These are phyloP conservation scores for Ochlodes sylvanus DNA, from an alignment of 2,888 invertebrate genomes.

Conservation along the genomic window DNA sequence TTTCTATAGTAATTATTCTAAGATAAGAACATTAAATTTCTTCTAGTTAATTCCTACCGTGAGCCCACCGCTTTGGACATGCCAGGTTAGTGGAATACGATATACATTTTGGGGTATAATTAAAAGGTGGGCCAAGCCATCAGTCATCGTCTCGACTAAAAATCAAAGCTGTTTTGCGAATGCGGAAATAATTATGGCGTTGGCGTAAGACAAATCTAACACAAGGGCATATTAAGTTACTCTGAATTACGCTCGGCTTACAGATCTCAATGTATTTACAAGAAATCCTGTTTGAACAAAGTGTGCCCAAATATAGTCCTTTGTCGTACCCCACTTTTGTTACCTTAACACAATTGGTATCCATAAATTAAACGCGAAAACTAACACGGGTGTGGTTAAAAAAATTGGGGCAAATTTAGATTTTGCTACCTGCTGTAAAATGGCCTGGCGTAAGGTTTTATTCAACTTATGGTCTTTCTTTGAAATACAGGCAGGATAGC, in stretches of 20 bases:
- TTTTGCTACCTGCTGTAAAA: slow-evolving; percentile 35
- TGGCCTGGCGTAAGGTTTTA: slow-evolving; percentile 20
- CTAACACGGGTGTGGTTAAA: slow-evolving; percentile 30
- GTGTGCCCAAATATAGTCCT: slow-evolving; percentile 21
- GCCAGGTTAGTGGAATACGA: no score
- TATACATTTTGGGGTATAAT: no score
- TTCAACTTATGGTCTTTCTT: slow-evolving; percentile 20
- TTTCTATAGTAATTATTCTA: no score
- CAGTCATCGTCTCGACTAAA: no score
- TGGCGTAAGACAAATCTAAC: neutral
- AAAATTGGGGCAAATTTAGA: slow-evolving; percentile 21
- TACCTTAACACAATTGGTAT: slow-evolving; percentile 25
- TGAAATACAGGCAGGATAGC: slow-evolving; percentile 8
- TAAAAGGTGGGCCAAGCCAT: no score
- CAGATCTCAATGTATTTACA: neutral
- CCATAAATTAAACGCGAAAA: slow-evolving; percentile 34
- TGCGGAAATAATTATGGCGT: neutral
- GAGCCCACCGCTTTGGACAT: no score
- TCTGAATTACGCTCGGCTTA: neutral
- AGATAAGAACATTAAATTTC: no score
- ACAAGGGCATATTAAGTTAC: neutral
- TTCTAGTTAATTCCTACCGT: no score
- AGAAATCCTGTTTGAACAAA: slow-evolving; percentile 15
- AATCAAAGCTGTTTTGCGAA: neutral
- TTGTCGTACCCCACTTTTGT: slow-evolving; percentile 23